Evolutionary conservation across 2,888 invertebrate genomes (phyloP).

Genomic region (Parascotia fuliginaria): DNA sequence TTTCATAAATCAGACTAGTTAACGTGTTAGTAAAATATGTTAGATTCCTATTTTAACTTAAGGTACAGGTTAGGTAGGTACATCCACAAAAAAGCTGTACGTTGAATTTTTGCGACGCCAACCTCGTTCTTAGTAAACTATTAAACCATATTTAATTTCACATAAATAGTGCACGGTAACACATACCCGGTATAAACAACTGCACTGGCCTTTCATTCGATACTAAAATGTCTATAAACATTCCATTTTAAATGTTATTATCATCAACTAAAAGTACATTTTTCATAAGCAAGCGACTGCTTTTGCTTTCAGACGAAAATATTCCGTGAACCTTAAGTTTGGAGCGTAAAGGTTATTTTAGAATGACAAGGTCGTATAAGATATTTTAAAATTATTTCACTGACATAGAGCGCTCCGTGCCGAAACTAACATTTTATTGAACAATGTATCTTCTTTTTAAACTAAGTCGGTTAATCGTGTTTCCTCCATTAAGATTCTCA

Average conservation of each 20-base stretch:
- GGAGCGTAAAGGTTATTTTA: slow-evolving; percentile 25
- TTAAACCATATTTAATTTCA: slow-evolving; percentile 80
- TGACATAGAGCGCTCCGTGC: slow-evolving; percentile 80
- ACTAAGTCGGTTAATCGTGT: slow-evolving; percentile 67
- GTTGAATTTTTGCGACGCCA: slow-evolving; percentile 59
- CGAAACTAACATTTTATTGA: slow-evolving; percentile 80
- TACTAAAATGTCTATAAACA: slow-evolving; percentile 53
- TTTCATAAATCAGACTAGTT: too few species aligned
- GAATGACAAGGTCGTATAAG: slow-evolving; percentile 43
- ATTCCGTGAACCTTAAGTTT: slow-evolving; percentile 26
- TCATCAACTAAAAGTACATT: slow-evolving; percentile 51
- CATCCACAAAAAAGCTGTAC: slow-evolving; percentile 48
- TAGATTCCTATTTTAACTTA: slow-evolving; percentile 27
- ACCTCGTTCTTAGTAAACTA: slow-evolving; percentile 76
- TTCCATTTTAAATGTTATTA: slow-evolving; percentile 62
- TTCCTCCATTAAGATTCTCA: slow-evolving; percentile 58
- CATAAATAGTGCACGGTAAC: slow-evolving; percentile 75
- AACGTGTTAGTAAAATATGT: background rate
- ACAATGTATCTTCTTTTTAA: slow-evolving; percentile 78
- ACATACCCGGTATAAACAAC: slow-evolving; percentile 73
- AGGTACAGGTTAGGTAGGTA: slow-evolving; percentile 31
- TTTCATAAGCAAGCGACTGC: slow-evolving; percentile 49
- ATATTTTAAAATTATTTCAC: slow-evolving; percentile 63
- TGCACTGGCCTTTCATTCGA: slow-evolving; percentile 59
- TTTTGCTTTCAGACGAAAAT: slow-evolving; percentile 30